These are phyloP conservation scores for Anguilla megastoma DNA, from an alignment of 2,797 vertebrate genomes.

Conservation along the genomic window DNA sequence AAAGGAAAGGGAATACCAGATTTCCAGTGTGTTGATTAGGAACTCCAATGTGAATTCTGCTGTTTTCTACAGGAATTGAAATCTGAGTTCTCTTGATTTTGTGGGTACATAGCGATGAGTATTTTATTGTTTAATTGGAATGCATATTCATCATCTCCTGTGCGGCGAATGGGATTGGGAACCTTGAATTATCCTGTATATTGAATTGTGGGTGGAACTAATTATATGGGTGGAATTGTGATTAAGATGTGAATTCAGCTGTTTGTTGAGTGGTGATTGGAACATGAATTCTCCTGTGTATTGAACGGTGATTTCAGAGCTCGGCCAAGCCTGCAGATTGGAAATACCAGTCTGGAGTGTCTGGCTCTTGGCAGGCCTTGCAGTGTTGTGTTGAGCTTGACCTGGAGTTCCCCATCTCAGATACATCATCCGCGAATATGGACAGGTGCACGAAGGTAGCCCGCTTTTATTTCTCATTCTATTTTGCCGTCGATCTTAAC, in stretches of 20 bases:
- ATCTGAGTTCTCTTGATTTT: not conserved
- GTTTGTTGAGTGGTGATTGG: not conserved
- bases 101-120: not conserved
- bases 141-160: not conserved
- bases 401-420: constrained; percentile 78
- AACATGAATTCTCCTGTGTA: not conserved
- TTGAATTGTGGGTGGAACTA: not conserved
- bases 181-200: not conserved
- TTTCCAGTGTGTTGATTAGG: not conserved
- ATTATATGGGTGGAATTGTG: not conserved
- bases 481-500: not conserved
- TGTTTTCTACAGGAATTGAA: not conserved
- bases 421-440: constrained; percentile 65
- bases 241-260: not conserved
- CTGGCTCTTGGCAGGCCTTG: constrained; percentile 78
- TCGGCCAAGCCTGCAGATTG: constrained; percentile 90
- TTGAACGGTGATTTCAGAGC: constrained; percentile 70
- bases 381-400: constrained; percentile 82
- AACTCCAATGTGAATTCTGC: not conserved
- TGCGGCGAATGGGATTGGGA: not conserved
- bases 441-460: constrained; percentile 81
- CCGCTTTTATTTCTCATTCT: not conserved
- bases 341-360: constrained; percentile 85
- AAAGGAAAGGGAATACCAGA: not conserved
- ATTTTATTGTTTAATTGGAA: not conserved